These are phyloP conservation scores for Napeogenes sylphis DNA, from an alignment of 2,888 invertebrate species.

Conservation along the genomic window DNA sequence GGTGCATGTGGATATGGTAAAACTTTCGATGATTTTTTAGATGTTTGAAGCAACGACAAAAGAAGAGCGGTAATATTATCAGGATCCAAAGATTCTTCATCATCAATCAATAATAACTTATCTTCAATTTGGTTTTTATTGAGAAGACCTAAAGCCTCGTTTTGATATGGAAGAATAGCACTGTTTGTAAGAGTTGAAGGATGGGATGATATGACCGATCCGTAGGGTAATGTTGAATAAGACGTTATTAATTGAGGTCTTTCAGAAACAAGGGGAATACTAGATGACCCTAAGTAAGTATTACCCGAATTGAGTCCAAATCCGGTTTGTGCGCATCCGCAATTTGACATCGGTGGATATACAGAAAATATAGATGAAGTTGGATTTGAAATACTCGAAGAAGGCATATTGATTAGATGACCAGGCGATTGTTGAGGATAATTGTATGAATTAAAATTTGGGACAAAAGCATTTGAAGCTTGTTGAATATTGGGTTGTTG, in stretches of 20 bases:
- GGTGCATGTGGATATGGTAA: not conserved
- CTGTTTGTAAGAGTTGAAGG: slow-evolving; percentile 27
- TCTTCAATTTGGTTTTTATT: slow-evolving; percentile 12
- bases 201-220: slow-evolving; percentile 20
- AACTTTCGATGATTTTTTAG: slow-evolving; percentile 17
- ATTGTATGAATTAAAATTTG: slow-evolving; percentile 11
- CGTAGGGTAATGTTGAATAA: slow-evolving; percentile 12
- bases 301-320: slow-evolving; percentile 11
- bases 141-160: slow-evolving; percentile 28
- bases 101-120: slow-evolving; percentile 8
- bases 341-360: slow-evolving; percentile 6
- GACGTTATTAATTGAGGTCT: slow-evolving; percentile 12
- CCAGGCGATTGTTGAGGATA: slow-evolving; percentile 8
- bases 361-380: slow-evolving; percentile 15
- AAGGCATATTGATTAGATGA: slow-evolving; percentile 20
- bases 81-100: slow-evolving; percentile 6
- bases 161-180: slow-evolving; percentile 17
- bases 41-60: slow-evolving; percentile 25
- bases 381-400: slow-evolving; percentile 13
- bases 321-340: slow-evolving; percentile 12
- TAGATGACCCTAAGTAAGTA: slow-evolving; percentile 13
- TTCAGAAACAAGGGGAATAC: slow-evolving; percentile 15
- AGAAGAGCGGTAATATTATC: slow-evolving; percentile 31
- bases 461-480: slow-evolving; percentile 7
- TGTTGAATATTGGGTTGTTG: slow-evolving; percentile 24